Conservation (phyloP, 2,113 vertebrate species). For the Macquaria ambigua region DNA sequence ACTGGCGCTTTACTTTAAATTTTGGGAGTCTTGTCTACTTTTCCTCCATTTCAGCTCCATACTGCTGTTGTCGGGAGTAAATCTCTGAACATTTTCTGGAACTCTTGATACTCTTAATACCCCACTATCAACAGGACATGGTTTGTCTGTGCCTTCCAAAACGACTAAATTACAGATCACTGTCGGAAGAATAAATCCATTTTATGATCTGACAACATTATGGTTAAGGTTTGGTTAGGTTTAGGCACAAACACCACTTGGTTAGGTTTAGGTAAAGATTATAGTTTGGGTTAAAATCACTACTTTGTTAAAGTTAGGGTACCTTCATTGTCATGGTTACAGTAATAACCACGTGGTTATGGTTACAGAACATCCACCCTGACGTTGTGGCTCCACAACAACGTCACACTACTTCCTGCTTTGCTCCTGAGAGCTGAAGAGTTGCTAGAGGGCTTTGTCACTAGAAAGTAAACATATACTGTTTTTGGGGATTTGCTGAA, state of each 20-base stretch:
- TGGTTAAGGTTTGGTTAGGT: no score
- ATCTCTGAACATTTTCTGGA: not conserved
- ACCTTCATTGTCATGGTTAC: not conserved
- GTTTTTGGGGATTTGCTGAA: not conserved
- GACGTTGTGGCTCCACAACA: not conserved
- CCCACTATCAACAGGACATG: not conserved
- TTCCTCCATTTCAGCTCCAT: not conserved
- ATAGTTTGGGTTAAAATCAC: not conserved
- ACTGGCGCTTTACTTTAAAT: not conserved
- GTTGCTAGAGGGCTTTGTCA: not conserved
- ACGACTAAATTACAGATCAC: no score
- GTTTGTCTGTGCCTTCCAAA: no score
- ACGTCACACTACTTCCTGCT: not conserved
- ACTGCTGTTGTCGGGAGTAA: not conserved
- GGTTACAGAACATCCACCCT: no score
- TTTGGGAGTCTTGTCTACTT: not conserved
- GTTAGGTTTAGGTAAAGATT: no score
- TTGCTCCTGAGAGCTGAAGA: not conserved
- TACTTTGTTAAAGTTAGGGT: not conserved
- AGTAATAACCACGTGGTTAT: not conserved
- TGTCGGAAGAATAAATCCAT: not conserved
- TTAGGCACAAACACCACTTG: no score
- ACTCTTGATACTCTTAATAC: not conserved
- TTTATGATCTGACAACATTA: no score
- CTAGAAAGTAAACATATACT: not conserved